Conservation (phyloP, 2,888 invertebrate genomes). For the Thymelicus lineola region DNA sequence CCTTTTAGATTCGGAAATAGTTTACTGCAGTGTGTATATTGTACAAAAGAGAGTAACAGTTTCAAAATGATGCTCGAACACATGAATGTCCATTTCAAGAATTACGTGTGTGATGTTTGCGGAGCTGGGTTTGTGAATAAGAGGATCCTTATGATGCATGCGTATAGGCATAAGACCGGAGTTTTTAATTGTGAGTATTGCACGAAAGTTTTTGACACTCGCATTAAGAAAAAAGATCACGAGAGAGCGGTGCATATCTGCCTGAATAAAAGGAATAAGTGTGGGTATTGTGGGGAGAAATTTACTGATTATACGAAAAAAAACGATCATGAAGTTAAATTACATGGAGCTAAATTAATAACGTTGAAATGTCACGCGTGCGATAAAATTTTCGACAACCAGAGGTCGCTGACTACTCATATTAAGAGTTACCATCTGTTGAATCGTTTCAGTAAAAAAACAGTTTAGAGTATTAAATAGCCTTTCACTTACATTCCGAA, state of each 20-base stretch:
- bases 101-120: conserved; percentile 59
- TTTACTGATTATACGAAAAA: conserved; percentile 72
- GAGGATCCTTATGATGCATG: conserved; percentile 55
- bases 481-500: background rate
- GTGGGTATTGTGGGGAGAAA: conserved; percentile 59
- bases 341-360: conserved; percentile 67
- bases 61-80: conserved; percentile 61
- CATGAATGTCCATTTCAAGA: conserved; percentile 61
- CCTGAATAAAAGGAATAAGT: conserved; percentile 56
- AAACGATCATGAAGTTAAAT: conserved; percentile 63
- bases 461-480: background rate
- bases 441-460: conserved; percentile 46
- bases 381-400: conserved; percentile 75
- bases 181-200: conserved; percentile 66
- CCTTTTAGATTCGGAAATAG: conserved; percentile 58
- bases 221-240: conserved; percentile 69
- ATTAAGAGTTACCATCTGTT: conserved; percentile 66
- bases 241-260: conserved; percentile 65
- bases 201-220: conserved; percentile 71
- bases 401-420: conserved; percentile 75
- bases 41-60: conserved; percentile 51
- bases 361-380: conserved; percentile 76
- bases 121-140: conserved; percentile 58
- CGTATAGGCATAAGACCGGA: conserved; percentile 60
- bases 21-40: conserved; percentile 54